Evolutionary conservation across 2,797 vertebrate genomes (phyloP).

Genomic region (Rhyacichthys aspro): DNA sequence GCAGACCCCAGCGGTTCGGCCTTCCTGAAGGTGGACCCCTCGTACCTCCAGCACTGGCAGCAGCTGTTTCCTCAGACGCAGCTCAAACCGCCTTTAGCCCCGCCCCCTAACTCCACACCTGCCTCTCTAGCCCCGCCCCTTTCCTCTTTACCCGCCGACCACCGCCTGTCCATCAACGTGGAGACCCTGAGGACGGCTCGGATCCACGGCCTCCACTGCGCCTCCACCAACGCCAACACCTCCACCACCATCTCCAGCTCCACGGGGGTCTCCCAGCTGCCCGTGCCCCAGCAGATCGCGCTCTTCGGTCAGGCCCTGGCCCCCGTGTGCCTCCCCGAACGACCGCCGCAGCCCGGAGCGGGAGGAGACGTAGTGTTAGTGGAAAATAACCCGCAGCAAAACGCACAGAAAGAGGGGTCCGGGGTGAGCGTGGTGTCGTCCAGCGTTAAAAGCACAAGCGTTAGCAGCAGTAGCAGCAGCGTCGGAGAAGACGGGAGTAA

Average conservation of each 20-base stretch:
- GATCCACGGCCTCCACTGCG: slow-evolving; percentile 40
- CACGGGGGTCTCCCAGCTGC: slow-evolving; percentile 81
- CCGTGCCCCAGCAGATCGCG: slow-evolving; percentile 84
- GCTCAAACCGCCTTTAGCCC: slow-evolving; percentile 80
- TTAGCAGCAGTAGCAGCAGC: not conserved
- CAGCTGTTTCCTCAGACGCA: slow-evolving; percentile 92
- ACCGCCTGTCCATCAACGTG: slow-evolving; percentile 79
- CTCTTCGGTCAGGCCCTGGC: slow-evolving; percentile 84
- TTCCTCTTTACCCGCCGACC: slow-evolving; percentile 79
- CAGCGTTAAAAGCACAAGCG: slow-evolving; percentile 69
- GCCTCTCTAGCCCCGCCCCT: slow-evolving; percentile 73
- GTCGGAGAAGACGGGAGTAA: not conserved
- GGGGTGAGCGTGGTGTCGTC: slow-evolving; percentile 65
- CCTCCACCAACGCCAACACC: slow-evolving; percentile 36
- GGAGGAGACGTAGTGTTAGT: slow-evolving; percentile 50
- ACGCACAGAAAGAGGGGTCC: slow-evolving; percentile 49
- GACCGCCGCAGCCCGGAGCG: slow-evolving; percentile 36
- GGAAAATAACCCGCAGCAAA: slow-evolving; percentile 56
- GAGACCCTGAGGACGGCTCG: slow-evolving; percentile 2
- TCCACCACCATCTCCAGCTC: slow-evolving; percentile 72
- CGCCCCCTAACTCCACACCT: slow-evolving; percentile 61
- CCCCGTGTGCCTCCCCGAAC: slow-evolving; percentile 57
- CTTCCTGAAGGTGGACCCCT: slow-evolving; percentile 97
- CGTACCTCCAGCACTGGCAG: slow-evolving; percentile 98
- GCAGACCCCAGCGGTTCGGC: slow-evolving; percentile 92